Base-by-base conservation (phyloP, 2,888 invertebrate genomes). In the Noctua janthina region DNA sequence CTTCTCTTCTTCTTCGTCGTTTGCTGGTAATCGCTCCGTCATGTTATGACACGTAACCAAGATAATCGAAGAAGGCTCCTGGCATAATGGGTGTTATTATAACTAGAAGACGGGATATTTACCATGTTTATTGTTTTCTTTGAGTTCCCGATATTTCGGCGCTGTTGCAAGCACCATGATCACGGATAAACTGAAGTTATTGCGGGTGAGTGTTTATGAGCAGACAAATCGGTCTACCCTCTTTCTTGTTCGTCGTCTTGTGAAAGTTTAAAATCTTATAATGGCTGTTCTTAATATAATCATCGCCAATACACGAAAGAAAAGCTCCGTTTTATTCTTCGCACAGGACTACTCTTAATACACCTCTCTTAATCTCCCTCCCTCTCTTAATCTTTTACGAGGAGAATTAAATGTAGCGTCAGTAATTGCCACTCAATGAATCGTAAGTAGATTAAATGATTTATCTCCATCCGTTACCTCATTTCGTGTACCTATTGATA, bases 371-470 rank as follows among this genome's bases (percentile, higher is more conserved):
- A n/a, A n/a, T n/a, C n/a, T n/a, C n/a, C n/a, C n/a, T n/a, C n/a
- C n/a, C n/a, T n/a, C n/a, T n/a, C n/a, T n/a, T 78, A 76, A 75
- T 86, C 77, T 78, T 62, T 70, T 76, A 54, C 15, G 46, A 72
- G 35, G 17, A 39, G 35, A 43, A 79, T 73, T 70, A 43, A 85
- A 77, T 84, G 69, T 56, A 79, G 76, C 69, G 79, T 67, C 75
- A 77, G 56, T 84, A 87, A 87, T 78, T 73, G 69, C 46, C 35
- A 67, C 69, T 87, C 87, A 85, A 74, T 84, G 77, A 87, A 67
- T 79, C 76, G 75, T 74, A 56, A 84, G 80, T 67, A 75, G 80
- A 87, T 85, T 79, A 84, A 56, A 73, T 46, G 54, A 79, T 84
- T 76, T 77, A 77, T 75, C 76, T 75, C 70, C n/a, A 54, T 66